Base-by-base conservation (phyloP, 2,797 vertebrate genomes). In the Syngnathus acus region DNA sequence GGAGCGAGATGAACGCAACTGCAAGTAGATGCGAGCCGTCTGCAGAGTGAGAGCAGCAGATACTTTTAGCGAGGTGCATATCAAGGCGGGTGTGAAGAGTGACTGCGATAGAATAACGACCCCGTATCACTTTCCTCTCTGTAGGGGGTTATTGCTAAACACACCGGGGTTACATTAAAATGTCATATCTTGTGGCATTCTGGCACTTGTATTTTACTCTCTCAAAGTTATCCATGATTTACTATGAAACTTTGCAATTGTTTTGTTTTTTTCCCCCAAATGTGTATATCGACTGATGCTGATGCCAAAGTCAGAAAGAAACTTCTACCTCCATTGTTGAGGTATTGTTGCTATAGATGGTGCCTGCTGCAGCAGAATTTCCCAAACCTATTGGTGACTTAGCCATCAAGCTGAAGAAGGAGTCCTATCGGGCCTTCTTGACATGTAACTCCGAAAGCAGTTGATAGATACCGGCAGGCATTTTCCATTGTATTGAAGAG, bases 11-110 rank as follows among this genome's bases (percentile, higher is more conserved):
- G 69, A 79, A 74, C 73, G 71, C 72, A 77, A 82, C 78, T 79
- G 76, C 76, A 82, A 84, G 82, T 84, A 75, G 74, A 73, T 54
- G 75, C 79, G 76, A 81, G 74, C 73, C 51, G 66, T 82, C 76
- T 80, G 79, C 80, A 81, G 75, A 84, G 77, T 74, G 75, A 83
- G 72, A 75, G 67, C 42, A 37, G 65, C 55, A 74, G 78, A 72
- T 82, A 76, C 75, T 77, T 83, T 76, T 68, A 21, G 40, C 50
- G 16, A 62, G 66, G 9, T 1, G 19, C 72, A 72, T 83, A 83
- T 82, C 73, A 79, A 86, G 82, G 75, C 75, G 75, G 79, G 85
- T 82, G 80, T 82, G 80, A 86, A 85, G 79, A 84, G 75, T 81
- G 70, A 68, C 54, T 8, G 66, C 79, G 82, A 75, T 79, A 72